A percentile compares a stretch with the other conserved stretches of the same genome.
Evolutionary conservation across 2,113 vertebrate genomes (phyloP).

Genomic region (Taurulus bubalis): DNA sequence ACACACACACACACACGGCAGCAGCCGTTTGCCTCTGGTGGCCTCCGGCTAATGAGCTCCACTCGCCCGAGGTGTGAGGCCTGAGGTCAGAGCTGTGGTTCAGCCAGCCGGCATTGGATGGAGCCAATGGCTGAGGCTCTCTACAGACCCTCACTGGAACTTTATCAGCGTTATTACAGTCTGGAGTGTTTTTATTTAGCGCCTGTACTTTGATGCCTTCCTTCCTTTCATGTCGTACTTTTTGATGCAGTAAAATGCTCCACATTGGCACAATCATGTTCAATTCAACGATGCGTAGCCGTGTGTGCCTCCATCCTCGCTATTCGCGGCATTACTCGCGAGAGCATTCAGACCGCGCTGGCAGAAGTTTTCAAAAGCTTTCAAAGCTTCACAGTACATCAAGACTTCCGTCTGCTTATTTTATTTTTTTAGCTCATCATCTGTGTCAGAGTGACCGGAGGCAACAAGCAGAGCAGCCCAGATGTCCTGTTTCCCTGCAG

Average conservation of each 20-base stretch:
- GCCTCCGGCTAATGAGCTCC: slow-evolving; percentile 25
- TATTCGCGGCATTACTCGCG: slow-evolving; percentile 27
- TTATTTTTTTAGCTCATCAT: slow-evolving; percentile 38
- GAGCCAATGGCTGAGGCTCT: slow-evolving; percentile 17
- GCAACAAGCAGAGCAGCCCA: slow-evolving; percentile 15
- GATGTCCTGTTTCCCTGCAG: slow-evolving; percentile 50
- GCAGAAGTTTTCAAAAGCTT: slow-evolving; percentile 27
- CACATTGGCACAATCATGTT: not conserved
- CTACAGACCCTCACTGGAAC: not conserved
- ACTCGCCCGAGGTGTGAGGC: slow-evolving; percentile 22
- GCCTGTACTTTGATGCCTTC: not conserved
- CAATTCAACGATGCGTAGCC: slow-evolving; percentile 4
- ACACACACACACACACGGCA: too few species aligned
- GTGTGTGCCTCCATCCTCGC: not conserved
- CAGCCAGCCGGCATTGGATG: slow-evolving; percentile 6
- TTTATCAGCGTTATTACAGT: not conserved
- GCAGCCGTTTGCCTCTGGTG: not conserved
- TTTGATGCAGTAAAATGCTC: not conserved
- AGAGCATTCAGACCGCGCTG: slow-evolving; percentile 7
- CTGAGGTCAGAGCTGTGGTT: slow-evolving; percentile 5
- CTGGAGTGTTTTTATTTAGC: not conserved
- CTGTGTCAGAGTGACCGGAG: slow-evolving; percentile 42
- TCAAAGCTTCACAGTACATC: slow-evolving; percentile 16
- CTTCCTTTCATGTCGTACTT: not conserved
- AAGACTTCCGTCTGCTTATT: slow-evolving; percentile 27